These are phyloP conservation scores for Andrena chrysosceles DNA, from an alignment of 2,888 invertebrate species.

Conservation along the genomic window DNA sequence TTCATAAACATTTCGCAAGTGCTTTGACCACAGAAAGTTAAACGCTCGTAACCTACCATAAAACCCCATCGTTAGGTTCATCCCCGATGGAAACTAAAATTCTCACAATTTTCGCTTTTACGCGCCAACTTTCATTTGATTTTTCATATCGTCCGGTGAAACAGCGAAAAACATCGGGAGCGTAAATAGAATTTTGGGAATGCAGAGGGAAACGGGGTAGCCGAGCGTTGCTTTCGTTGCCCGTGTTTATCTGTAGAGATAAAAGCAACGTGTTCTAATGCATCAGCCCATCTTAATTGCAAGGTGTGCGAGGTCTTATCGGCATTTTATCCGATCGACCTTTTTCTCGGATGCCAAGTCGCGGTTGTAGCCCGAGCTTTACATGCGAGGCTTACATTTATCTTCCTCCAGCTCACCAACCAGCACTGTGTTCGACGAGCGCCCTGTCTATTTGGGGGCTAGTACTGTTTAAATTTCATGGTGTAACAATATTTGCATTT, in stretches of 20 bases:
- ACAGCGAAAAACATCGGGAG: neutral
- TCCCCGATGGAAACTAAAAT: neutral
- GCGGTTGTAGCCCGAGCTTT: conserved; percentile 52
- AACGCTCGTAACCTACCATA: too few species aligned
- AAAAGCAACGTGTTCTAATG: conserved; percentile 34
- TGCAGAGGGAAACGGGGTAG: neutral
- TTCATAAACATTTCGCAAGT: too few species aligned
- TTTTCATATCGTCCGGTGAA: neutral
- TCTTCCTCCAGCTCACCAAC: conserved; percentile 78
- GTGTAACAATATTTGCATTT: conserved; percentile 70
- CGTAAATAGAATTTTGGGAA: neutral
- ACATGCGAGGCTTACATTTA: conserved; percentile 82
- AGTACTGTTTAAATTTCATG: conserved; percentile 77
- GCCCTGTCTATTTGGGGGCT: conserved; percentile 58
- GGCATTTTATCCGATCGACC: conserved; percentile 49
- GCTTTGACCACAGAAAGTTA: too few species aligned
- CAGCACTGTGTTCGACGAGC: conserved; percentile 74
- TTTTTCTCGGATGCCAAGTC: conserved; percentile 46
- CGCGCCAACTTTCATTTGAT: neutral
- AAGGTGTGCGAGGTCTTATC: conserved; percentile 60
- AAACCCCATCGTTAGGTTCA: neutral
- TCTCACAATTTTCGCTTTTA: neutral
- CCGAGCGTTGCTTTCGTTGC: neutral
- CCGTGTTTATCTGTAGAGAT: neutral
- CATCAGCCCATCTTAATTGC: conserved; percentile 63